Evolutionary conservation across 2,797 vertebrate species (phyloP), one percentile per base, ranked within the genome.

Genomic region (Borostomias antarcticus): DNA sequence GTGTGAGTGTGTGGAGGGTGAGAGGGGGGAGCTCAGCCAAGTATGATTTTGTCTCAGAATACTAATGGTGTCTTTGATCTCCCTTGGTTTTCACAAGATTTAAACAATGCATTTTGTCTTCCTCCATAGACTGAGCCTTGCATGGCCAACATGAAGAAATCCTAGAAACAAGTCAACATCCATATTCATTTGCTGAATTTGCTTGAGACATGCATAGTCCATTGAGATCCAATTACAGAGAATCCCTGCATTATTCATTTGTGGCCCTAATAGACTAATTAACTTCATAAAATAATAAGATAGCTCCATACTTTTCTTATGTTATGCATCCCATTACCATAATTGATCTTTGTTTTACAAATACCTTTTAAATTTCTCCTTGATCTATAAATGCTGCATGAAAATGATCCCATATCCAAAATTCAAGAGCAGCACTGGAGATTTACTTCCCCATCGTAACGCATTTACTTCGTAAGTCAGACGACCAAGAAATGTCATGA

Each of bases 261-360:
- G 68, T 64, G 84, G 75, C 84, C 88, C 89, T 91, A 90, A 91
- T 90, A 89, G 87, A 87, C 89, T 91, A 84, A 91, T 92, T 91
- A 86, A 88, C 82, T 84, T 89, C 78, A 86, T 89, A 82, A 89
- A 83, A 90, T 77, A 82, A 78, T 81, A 63, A 78, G 69, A 72
- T 69, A 59, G 51, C 70, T 77, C 74, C 66, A 71, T 79, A 70
- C 81, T 86, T 86, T 85, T 83, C 76, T 84, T 77, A 80, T 90
- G 85, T 89, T 88, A 75, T 80, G 82, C 86, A 86, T 89, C 82
- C 76, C 72, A 89, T 90, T 90, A 91, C 77, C 82, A 85, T 92
- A 91, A 91, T 85, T 77, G 86, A 83, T 85, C 85, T 89, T 90
- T 91, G 89, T 89, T 90, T 87, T 82, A 91, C 88, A 89, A 91